These are phyloP conservation scores for Ceyx erithaca DNA, from an alignment of 2,797 vertebrate genomes.

Conservation along the genomic window DNA sequence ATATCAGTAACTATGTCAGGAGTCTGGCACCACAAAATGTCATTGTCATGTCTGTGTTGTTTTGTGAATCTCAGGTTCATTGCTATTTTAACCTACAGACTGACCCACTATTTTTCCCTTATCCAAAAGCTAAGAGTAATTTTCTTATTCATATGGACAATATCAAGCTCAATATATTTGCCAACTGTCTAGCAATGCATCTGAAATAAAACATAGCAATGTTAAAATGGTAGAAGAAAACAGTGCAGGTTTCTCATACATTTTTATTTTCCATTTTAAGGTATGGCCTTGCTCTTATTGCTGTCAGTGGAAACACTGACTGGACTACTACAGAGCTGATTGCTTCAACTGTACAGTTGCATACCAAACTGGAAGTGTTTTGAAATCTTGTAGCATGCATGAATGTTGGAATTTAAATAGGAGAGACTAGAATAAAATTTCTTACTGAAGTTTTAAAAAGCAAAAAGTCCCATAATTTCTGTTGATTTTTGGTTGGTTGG, in stretches of 20 bases:
- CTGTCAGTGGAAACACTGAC: background rate
- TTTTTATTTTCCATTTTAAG: background rate
- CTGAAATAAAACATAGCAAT: background rate
- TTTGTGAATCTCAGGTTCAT: background rate
- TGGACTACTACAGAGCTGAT: background rate
- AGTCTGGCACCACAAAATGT: background rate
- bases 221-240: background rate
- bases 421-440: background rate
- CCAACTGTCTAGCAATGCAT: background rate
- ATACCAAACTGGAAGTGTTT: background rate
- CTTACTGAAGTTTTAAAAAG: background rate
- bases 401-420: background rate
- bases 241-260: background rate
- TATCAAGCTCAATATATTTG: background rate
- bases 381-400: background rate
- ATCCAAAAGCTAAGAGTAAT: background rate
- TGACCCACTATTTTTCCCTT: background rate
- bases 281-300: background rate
- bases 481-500: background rate
- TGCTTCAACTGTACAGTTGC: background rate
- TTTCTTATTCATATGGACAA: background rate
- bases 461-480: background rate
- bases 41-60: background rate
- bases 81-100: background rate
- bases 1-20: background rate